Evolutionary conservation across 1,140 invertebrate species (phyloP).

Genomic region (Lordiphosa mommai): DNA sequence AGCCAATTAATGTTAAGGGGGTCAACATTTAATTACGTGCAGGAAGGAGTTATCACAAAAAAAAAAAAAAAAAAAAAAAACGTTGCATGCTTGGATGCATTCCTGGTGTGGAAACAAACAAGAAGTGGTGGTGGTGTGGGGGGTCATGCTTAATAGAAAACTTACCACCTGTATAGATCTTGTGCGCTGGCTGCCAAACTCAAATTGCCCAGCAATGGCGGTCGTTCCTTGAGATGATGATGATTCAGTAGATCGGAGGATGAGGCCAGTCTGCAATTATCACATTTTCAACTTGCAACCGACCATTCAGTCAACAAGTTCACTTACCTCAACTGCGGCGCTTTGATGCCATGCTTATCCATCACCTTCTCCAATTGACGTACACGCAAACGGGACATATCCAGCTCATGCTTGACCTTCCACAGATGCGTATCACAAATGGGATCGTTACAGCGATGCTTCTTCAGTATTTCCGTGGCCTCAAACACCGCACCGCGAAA

Average conservation of each 20-base stretch:
- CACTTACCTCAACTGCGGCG: constrained; percentile 82
- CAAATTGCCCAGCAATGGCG: constrained; percentile 73
- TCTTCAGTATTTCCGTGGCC: constrained; percentile 83
- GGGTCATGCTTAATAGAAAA: constrained; percentile 48
- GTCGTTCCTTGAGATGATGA: constrained; percentile 75
- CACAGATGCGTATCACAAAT: constrained; percentile 91
- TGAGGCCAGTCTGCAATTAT: constrained; percentile 68
- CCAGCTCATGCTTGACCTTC: constrained; percentile 93
- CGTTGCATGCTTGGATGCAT: too few relatives aligned
- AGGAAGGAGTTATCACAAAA: too few relatives aligned
- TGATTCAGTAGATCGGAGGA: constrained; percentile 79
- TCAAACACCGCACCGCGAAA: constrained; percentile 94
- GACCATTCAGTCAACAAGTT: neutral
- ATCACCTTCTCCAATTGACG: constrained; percentile 91
- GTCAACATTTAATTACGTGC: too few relatives aligned
- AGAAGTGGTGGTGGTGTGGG: too few relatives aligned
- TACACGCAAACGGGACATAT: constrained; percentile 90
- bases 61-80: too few relatives aligned
- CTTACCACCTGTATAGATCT: constrained; percentile 80
- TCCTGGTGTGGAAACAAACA: too few relatives aligned
- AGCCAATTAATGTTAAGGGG: too few relatives aligned
- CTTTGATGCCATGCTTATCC: constrained; percentile 89
- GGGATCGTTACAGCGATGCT: constrained; percentile 88
- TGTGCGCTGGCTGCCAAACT: constrained; percentile 80
- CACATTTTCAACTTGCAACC: neutral